Evolutionary conservation across 2,888 invertebrate genomes (phyloP), one percentile per base, ranked within the genome.

Genomic region (Melieria omissa): DNA sequence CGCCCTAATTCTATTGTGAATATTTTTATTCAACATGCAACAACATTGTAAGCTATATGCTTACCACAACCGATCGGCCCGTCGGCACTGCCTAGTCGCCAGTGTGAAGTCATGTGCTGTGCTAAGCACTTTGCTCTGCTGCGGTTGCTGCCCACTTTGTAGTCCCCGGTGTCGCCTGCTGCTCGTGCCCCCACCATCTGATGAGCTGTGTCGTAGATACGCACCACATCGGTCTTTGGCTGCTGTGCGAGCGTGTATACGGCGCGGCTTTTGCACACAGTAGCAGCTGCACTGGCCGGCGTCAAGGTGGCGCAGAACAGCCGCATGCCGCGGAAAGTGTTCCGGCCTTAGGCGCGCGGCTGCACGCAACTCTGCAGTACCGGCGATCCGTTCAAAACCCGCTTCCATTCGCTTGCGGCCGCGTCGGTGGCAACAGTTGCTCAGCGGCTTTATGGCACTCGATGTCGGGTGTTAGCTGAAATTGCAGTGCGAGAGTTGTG

Each of bases 351-450:
- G 29, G 29, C 29, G 29, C 29, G 29, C 29, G 29, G 29, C 29
- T 29, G 3, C 29, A 2, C 29, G 29, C 29, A 29, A 29, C 29
- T 29, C 29, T 29, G 29, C 29, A 29, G 29, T 29, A 29, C 29
- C 29, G 29, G 3, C 29, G 29, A 29, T 58, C 45, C 46, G 57
- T 65, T 71, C 73, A 65, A 73, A 70, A 67, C 10, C 29, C 70
- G 67, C 71, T 45, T 62, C 45, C 52, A 66, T 71, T 71, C 65
- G 71, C 44, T 45, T 73, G 71, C 64, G 12, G 62, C 16, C 60
- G 52, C 64, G 42, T 44, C 8, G 4, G 29, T n/a, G 10, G 0
- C 12, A 69, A 54, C 62, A 61, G 46, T 8, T 7, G 55, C 29
- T 69, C 62, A 41, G 41, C 0, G 14, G 42, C n/a, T 68, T 68